Percentiles rank a stretch among this genome's conserved stretches.
Evolutionary conservation across 2,113 vertebrate species (phyloP).

Genomic region (Cathartes aura): DNA sequence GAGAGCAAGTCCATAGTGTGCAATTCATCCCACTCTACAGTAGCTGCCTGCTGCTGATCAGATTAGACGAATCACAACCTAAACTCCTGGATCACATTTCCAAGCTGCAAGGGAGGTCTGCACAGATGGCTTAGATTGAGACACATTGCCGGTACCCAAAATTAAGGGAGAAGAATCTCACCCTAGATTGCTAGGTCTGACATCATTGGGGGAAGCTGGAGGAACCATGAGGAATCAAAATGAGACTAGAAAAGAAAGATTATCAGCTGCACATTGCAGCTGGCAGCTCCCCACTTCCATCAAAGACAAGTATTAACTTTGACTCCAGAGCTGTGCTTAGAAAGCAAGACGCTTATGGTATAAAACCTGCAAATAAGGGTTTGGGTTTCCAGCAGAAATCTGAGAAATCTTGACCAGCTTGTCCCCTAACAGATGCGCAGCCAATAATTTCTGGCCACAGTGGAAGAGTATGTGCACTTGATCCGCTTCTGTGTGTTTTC

Average conservation of each 20-base stretch:
- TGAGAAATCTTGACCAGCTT: background rate
- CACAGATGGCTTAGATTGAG: background rate
- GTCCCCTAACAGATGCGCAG: background rate
- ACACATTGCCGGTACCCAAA: fast-evolving
- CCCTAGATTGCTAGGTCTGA: background rate
- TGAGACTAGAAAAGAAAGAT: background rate
- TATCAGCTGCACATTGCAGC: background rate
- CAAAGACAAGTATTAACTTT: background rate
- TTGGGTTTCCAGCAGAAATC: background rate
- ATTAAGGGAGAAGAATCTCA: background rate
- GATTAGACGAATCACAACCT: background rate
- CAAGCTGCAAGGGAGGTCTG: background rate
- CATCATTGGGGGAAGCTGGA: background rate
- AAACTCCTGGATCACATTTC: background rate
- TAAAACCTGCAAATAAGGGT: background rate
- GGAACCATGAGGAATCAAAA: background rate
- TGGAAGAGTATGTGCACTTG: background rate
- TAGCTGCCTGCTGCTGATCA: background rate
- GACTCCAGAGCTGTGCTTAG: background rate
- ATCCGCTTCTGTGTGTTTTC: background rate
- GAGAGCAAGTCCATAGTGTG: background rate
- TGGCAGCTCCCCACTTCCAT: background rate
- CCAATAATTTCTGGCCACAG: background rate
- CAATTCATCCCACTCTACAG: background rate
- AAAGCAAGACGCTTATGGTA: background rate